phyloP scores from a whole-genome alignment of 2,797 vertebrate species.

The Crenuchus spilurus region DNA sequence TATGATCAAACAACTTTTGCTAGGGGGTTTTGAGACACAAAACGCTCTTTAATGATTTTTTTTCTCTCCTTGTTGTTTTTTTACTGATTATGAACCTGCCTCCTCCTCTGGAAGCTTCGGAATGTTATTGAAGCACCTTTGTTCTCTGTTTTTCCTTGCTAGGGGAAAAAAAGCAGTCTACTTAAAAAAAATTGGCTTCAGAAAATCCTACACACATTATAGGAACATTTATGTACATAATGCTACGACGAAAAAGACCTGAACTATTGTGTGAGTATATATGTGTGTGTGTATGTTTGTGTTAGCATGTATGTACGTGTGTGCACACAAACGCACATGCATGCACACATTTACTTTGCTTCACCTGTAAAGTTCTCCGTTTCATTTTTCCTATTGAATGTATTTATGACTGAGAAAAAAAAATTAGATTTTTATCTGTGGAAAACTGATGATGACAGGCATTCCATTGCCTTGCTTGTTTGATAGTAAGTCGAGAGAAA shows the following conservation, averaged over 20 bases:
- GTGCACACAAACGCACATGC: conserved; percentile 61
- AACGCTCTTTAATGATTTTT: conserved; percentile 70
- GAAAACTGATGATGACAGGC: conserved; percentile 79
- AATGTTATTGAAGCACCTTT: conserved; percentile 91
- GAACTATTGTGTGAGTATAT: conserved; percentile 81
- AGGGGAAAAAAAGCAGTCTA: conserved; percentile 65
- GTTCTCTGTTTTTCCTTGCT: conserved; percentile 74
- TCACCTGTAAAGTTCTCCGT: conserved; percentile 78
- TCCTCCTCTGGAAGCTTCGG: conserved; percentile 79
- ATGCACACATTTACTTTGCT: conserved; percentile 67
- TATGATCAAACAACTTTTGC: conserved; percentile 63
- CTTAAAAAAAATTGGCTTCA: conserved; percentile 62
- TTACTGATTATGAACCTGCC: conserved; percentile 73
- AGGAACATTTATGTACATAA: conserved; percentile 92
- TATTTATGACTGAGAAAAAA: conserved; percentile 87
- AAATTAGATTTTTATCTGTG: conserved; percentile 56
- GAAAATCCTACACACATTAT: conserved; percentile 69
- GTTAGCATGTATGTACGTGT: conserved; percentile 54
- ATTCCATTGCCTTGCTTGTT: conserved; percentile 84
- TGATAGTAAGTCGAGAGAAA: conserved; percentile 65
- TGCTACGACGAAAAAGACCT: conserved; percentile 77
- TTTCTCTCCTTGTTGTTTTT: conserved; percentile 60
- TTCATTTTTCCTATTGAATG: conserved; percentile 87
- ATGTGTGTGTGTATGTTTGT: conserved; percentile 69
- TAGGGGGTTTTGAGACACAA: conserved; percentile 59